phyloP scores from a whole-genome alignment of 2,888 invertebrate genomes.

The Notodonta ziczac region DNA sequence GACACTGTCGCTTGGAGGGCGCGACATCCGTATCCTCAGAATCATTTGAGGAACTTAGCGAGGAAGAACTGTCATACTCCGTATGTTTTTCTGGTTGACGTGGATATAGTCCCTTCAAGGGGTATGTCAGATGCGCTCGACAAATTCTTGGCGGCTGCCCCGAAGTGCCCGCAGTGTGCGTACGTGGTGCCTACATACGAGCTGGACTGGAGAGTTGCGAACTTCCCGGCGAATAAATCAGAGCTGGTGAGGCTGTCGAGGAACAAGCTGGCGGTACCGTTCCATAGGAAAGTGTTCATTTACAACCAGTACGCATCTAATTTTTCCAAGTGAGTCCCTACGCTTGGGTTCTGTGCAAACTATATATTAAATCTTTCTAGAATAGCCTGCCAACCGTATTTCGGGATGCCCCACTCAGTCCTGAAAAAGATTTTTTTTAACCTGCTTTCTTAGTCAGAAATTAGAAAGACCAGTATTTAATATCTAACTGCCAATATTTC shows the following conservation, averaged over 20 bases:
- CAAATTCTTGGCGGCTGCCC: conserved; percentile 85
- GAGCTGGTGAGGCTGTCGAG: conserved; percentile 90
- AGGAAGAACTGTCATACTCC: conserved; percentile 92
- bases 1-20: conserved; percentile 90
- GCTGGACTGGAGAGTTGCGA: conserved; percentile 89
- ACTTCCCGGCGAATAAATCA: conserved; percentile 92
- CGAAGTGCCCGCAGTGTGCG: conserved; percentile 88
- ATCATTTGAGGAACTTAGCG: conserved; percentile 94
- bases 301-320: conserved; percentile 97
- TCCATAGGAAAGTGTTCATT: conserved; percentile 96
- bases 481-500: too few species aligned
- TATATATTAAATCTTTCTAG: too few species aligned
- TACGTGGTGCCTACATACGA: conserved; percentile 97
- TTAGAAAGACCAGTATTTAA: too few species aligned
- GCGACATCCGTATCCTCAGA: conserved; percentile 93
- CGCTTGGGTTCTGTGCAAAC: too few species aligned
- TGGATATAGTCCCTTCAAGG: conserved; percentile 93
- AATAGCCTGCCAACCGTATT: too few species aligned
- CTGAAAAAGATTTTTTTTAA: too few species aligned
- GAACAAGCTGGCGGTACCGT: conserved; percentile 93
- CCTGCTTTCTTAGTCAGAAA: too few species aligned
- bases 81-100: conserved; percentile 93
- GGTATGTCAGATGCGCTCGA: conserved; percentile 89
- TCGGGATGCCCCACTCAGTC: too few species aligned
- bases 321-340: conserved; percentile 88